Evolutionary conservation across 2,113 vertebrate species (phyloP).

Genomic region (Alosa alosa): DNA sequence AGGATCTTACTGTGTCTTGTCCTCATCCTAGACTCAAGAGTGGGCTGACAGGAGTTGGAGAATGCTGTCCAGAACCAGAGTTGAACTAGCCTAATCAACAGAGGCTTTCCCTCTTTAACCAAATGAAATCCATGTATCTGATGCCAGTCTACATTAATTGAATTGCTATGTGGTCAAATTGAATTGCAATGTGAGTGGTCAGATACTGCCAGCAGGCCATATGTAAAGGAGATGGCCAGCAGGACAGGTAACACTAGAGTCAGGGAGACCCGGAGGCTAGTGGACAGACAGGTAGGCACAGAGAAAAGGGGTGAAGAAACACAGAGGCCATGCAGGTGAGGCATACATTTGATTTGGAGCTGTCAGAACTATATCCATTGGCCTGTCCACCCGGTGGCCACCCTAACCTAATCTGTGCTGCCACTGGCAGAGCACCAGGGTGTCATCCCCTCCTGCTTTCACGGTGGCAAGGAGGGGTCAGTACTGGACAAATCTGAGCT

Average conservation of each 20-base stretch:
- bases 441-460: not conserved
- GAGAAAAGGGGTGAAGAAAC: not conserved
- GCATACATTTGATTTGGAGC: slow-evolving; percentile 14
- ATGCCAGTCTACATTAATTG: not conserved
- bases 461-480: not conserved
- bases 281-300: not conserved
- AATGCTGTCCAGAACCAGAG: too few relatives aligned
- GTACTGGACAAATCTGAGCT: slow-evolving; percentile 2
- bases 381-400: not conserved
- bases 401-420: not conserved
- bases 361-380: not conserved
- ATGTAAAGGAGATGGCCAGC: slow-evolving; percentile 23
- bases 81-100: too few relatives aligned
- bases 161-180: not conserved
- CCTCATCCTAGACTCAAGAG: not conserved
- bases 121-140: not conserved
- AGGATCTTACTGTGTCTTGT: not conserved
- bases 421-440: not conserved
- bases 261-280: not conserved
- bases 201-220: not conserved
- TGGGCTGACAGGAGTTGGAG: not conserved
- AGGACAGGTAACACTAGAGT: slow-evolving; percentile 21
- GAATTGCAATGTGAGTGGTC: too few relatives aligned
- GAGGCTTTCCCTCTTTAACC: too few relatives aligned
- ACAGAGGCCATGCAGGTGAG: not conserved